Base-by-base conservation (phyloP, 2,797 vertebrate genomes). In the Yasuhikotakia modesta region DNA sequence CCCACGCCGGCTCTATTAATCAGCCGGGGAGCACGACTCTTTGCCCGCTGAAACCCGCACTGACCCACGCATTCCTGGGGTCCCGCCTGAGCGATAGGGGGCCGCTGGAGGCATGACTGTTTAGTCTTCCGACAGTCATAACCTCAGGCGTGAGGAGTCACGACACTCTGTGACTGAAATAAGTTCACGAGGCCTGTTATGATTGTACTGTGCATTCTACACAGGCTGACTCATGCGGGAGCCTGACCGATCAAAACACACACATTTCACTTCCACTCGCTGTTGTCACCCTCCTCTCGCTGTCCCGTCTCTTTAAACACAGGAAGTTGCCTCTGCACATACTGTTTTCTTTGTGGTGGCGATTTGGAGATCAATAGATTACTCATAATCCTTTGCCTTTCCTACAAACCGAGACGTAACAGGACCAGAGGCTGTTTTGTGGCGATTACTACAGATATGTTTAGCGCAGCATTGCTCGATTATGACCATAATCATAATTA, bases 311-410 rank as follows among this genome's bases (percentile, higher is more conserved):
- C 88, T 93, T 89, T 93, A 92, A 93, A 93, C 91, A 93, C 92
- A 94, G 91, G 92, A 93, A 93, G 92, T 93, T 88, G 90, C 88
- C 90, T 90, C 87, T 81, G 80, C 87, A 89, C 90, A 90, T 87
- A 91, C 91, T 93, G 92, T 92, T 93, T 90, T 92, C 87, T 90
- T 90, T 92, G 87, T 84, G 86, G 90, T 92, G 91, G 92, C 87
- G 90, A 91, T 93, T 90, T 91, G 91, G 91, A 91, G 86, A 91
- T 92, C 90, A 91, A 85, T 86, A 88, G 91, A 91, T 93, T 94
- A 94, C 90, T 90, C 89, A 88, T 92, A 91, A 91, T 89, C 88
- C 68, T 85, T 87, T 22, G 73, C 80, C 81, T 90, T 92, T 91
- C 89, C 89, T 89, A 78, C 24, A 89, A 87, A 87, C 87, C 87